Base-by-base conservation (phyloP, 2,113 vertebrate species). In the Thalassoma bifasciatum region DNA sequence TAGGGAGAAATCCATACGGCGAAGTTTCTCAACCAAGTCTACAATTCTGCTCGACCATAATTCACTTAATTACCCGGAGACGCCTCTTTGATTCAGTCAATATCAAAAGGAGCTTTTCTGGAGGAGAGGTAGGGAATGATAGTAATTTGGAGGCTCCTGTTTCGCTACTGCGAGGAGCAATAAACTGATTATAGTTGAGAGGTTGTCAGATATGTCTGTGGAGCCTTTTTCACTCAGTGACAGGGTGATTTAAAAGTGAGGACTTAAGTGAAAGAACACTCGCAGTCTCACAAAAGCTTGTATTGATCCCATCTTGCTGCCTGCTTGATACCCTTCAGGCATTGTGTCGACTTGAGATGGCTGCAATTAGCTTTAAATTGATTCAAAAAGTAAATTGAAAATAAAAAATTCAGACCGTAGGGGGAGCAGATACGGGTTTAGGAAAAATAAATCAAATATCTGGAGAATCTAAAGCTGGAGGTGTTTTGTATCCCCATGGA, bases 61-160 rank as follows among this genome's bases (percentile, higher is more conserved):
- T 90, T 91, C 77, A 77, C 76, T 84, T 91, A 88, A 91, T 91
- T 90, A 91, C 85, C 72, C 56, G 1, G 89, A 77, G 67, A 83
- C 57, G 76, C 79, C 79, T 85, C 83, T 86, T 81, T 86, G 82
- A 89, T 86, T 85, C 83, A 79, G 68, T 86, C 86, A 47, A 77
- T 88, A 84, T 86, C 69, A 84, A 85, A 87, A 84, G 84, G 71
- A 82, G 77, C 60, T 78, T 85, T 85, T 86, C 83, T 65, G 71
- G 51, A 75, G 66, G 68, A 87, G 79, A 87, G 79, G 70, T 58
- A 51, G 74, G 46, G 69, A 80, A 87, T 83, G 84, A 80, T 81
- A 85, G 85, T 86, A 37, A 87, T 91, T 89, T 85, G 8, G 37
- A 86, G 60, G 73, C 42, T 74, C 66, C 80, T 53, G 34, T 71